Base-by-base conservation (phyloP, 2,888 invertebrate species). In the Adelognathus sp. region DNA sequence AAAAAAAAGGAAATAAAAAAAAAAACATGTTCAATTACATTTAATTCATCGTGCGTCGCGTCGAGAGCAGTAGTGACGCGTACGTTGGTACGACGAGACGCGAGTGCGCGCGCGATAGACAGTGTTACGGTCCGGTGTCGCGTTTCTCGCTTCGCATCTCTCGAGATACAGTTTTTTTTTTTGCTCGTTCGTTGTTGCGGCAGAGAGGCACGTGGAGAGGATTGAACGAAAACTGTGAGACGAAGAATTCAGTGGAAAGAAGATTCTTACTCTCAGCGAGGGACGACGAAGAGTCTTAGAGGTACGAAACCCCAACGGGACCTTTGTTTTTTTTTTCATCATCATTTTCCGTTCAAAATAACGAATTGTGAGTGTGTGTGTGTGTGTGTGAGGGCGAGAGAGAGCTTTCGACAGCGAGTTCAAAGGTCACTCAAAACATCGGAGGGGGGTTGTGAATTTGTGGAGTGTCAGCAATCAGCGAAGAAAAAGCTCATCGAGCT, bases 1-100 rank as follows among this genome's bases (percentile, higher is more conserved):
- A n/a, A n/a, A n/a, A n/a, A n/a, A n/a, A n/a, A n/a, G n/a, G n/a
- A n/a, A n/a, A n/a, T n/a, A n/a, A n/a, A n/a, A n/a, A n/a, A n/a
- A n/a, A n/a, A 89, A 88, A 89, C 89, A 90, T 90, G 89, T 88
- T 86, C 84, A 88, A 88, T 88, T 85, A 86, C 85, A 50, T 86
- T 83, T 80, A 86, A 88, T 88, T 88, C 88, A 85, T 86, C 83
- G 83, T 87, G n/a, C n/a, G n/a, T n/a, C n/a, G n/a, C 80, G 82
- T 80, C 81, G 81, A 85, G 84, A 87, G 86, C 82, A 85, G 84
- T 83, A 52, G 78, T 67, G 84, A 83, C 73, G 79, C 74, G 83
- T 81, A 14, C 61, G 70, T 79, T 81, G 64, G 24, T 64, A 54
- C 77, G 76, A 79, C 69, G 39, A n/a, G n/a, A n/a, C n/a, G n/a